Evolutionary conservation across 2,888 invertebrate species (phyloP), one percentile per base, ranked within the genome.

Genomic region (Xanthorhoe designata): DNA sequence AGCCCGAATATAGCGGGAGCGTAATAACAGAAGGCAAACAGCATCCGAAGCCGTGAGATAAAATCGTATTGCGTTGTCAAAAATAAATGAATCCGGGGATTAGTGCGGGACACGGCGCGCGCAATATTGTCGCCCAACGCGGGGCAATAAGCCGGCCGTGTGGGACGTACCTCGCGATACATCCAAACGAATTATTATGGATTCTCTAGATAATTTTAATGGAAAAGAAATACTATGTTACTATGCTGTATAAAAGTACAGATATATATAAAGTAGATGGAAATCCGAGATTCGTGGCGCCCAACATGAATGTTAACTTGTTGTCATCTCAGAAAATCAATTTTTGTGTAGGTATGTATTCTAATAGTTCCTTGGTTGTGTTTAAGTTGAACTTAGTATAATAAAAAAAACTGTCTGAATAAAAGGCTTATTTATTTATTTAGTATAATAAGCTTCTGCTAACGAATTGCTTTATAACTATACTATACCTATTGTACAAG

Each of bases 11-110:
- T 89, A 86, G 87, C 84, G 83, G 89, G 85, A 86, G 87, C 84
- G 85, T 90, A 91, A 92, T 92, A 93, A 92, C 92, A 91, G 90
- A 89, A 87, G 91, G 92, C 92, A 93, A 93, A 93, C 92, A 92
- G 91, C 91, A 91, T 91, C 90, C 90, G 92, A 92, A 92, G 92
- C 92, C 91, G 87, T 89, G 91, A 92, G 93, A 93, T 92, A 93
- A 92, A 93, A 93, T 93, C 92, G 92, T 91, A 92, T 93, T 91
- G 93, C 92, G 93, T 92, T 92, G 93, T 93, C 93, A 93, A 93
- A 93, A 93, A 93, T 93, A 93, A 93, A 93, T 93, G 92, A 93
- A 93, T 92, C 92, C 90, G 79, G 84, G 92, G 93, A 93, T 93
- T 93, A 93, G 92, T 87, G 83, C 86, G 86, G 89, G 89, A 89